phyloP scores from a whole-genome alignment of 2,888 invertebrate genomes.

The Perdita meconis region DNA sequence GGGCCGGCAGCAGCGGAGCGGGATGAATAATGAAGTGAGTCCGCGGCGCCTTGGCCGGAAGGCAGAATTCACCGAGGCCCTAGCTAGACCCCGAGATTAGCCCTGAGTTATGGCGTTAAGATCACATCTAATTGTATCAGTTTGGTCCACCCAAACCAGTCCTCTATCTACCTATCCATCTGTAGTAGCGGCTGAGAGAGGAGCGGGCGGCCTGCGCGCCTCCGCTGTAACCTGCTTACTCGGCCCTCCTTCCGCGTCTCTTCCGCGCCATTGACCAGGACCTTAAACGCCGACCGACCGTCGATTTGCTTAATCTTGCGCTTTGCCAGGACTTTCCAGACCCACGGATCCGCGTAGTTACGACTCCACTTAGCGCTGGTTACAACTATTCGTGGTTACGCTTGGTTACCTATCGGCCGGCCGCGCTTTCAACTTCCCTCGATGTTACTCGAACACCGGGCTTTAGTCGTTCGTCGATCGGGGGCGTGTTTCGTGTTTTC shows the following conservation, averaged over 20 bases:
- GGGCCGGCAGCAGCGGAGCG: conserved; percentile 74
- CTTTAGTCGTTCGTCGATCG: conserved; percentile 48
- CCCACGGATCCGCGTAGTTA: conserved; percentile 65
- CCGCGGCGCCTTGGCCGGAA: conserved; percentile 82
- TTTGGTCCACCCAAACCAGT: conserved; percentile 75
- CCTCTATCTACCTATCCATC: conserved; percentile 82
- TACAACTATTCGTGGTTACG: conserved; percentile 64
- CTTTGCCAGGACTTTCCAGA: conserved; percentile 72
- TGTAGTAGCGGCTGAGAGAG: conserved; percentile 72
- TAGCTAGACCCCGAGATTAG: conserved; percentile 80
- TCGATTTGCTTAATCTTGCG: conserved; percentile 80
- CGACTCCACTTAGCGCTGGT: conserved; percentile 61
- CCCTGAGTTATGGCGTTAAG: conserved; percentile 83
- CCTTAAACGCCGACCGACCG: conserved; percentile 78
- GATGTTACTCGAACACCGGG: conserved; percentile 22
- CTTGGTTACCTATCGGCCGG: conserved; percentile 62
- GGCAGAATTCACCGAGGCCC: conserved; percentile 74
- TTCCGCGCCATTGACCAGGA: conserved; percentile 82
- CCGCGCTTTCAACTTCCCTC: conserved; percentile 28
- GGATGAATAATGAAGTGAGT: conserved; percentile 84
- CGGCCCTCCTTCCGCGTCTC: conserved; percentile 75
- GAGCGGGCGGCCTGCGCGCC: conserved; percentile 52
- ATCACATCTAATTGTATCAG: conserved; percentile 84
- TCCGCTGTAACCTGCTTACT: conserved; percentile 73
- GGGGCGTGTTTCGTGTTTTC: conserved; percentile 27